Base-by-base conservation (phyloP, 2,888 invertebrate species). In the Anthrax anthrax region DNA sequence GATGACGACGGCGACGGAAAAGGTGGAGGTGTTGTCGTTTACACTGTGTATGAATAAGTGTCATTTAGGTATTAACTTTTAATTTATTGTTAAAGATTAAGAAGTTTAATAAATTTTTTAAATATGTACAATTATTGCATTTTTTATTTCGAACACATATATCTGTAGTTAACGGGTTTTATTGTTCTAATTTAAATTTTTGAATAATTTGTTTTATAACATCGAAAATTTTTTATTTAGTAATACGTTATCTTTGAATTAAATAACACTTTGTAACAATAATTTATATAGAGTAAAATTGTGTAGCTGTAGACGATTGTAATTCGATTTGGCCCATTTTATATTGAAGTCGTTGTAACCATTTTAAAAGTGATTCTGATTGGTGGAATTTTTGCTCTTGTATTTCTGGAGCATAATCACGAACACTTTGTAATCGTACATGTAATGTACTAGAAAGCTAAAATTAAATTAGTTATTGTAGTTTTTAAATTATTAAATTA, bases 241-340 rank as follows among this genome's bases (percentile, higher is more conserved):
- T n/a, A n/a, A n/a, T n/a, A n/a, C n/a, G n/a, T n/a, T n/a, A n/a
- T n/a, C n/a, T n/a, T n/a, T n/a, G n/a, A n/a, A n/a, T n/a, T n/a
- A n/a, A n/a, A n/a, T n/a, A n/a, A n/a, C n/a, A n/a, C n/a, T n/a
- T n/a, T n/a, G n/a, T n/a, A n/a, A n/a, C n/a, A n/a, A 14, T 2
- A 10, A n/a, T 55, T 67, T 76, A 83, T 57, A 82, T 75, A 32
- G 81, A 79, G 66, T 86, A 91, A 69, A 91, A 89, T 62, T 90
- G 90, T 9, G 87, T 87, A n/a, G 86, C 89, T 44, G 86, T 84
- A 1, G 89, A 88, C 2, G 89, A 88, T 66, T 92, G 91, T 52
- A 90, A 71, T 70, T 98, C 97, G 46, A 95, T 85, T 71, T 97
- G 96, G 6, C 94, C 94, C 84, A 98, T 94, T 74, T 96, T 97